Evolutionary conservation across 2,797 vertebrate genomes (phyloP).

Genomic region (Phataginus tricuspis): DNA sequence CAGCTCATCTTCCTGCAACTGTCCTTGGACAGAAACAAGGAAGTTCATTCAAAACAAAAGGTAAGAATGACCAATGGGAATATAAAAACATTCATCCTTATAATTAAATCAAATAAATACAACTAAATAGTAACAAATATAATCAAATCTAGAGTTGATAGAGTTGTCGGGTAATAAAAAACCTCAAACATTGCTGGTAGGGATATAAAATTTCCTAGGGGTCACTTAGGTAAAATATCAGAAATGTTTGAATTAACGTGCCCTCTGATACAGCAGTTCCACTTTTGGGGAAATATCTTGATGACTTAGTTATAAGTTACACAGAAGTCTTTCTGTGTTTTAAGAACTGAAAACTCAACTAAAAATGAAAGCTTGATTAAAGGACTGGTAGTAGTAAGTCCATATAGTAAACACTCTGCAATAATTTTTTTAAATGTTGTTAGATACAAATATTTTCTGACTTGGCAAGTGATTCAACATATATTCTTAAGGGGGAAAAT

Average conservation of each 20-base stretch:
- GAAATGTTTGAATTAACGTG: not conserved
- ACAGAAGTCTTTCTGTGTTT: not conserved
- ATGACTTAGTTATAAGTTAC: not conserved
- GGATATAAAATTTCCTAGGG: not conserved
- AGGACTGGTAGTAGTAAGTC: not conserved
- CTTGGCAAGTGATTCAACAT: not conserved
- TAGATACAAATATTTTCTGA: not conserved
- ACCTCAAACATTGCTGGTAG: not conserved
- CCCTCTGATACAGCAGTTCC: not conserved
- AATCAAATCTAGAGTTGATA: not conserved
- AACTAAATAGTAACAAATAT: not conserved
- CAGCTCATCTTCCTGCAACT: not conserved
- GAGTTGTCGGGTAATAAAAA: not conserved
- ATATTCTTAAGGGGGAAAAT: not conserved
- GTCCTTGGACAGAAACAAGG: not conserved
- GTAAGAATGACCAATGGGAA: not conserved
- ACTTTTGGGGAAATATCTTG: not conserved
- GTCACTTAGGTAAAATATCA: not conserved
- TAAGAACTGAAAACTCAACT: not conserved
- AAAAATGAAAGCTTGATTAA: not conserved
- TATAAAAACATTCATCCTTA: not conserved
- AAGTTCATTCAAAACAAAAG: not conserved
- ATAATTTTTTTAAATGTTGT: not conserved
- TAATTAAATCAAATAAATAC: not conserved
- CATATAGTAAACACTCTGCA: not conserved